These are phyloP conservation scores for Lasius fuliginosus DNA, from an alignment of 2,888 invertebrate genomes.

Conservation along the genomic window DNA sequence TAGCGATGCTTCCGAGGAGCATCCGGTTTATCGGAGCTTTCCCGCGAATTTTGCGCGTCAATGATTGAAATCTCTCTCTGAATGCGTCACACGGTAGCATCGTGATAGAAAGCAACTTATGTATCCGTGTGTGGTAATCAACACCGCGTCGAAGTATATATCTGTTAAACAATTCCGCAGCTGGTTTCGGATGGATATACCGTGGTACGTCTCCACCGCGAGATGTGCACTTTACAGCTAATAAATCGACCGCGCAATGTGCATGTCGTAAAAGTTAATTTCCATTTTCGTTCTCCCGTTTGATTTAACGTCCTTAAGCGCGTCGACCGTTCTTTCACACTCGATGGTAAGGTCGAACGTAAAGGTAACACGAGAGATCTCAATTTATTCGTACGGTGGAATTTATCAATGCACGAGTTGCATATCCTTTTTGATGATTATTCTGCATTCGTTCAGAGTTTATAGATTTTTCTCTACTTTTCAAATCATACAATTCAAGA, in stretches of 20 bases:
- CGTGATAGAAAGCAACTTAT: not conserved
- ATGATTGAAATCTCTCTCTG: constrained; percentile 32
- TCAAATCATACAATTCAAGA: not conserved
- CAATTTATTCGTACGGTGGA: not conserved
- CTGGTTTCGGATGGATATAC: constrained; percentile 7
- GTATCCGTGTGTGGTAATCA: constrained; percentile 27
- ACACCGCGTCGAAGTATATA: constrained; percentile 10
- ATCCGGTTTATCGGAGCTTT: not conserved
- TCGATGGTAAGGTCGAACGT: not conserved
- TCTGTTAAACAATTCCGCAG: constrained; percentile 7
- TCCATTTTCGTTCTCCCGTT: constrained; percentile 1
- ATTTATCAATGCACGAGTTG: not conserved
- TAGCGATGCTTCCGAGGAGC: not conserved
- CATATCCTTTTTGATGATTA: not conserved
- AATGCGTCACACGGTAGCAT: constrained; percentile 18
- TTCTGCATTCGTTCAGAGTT: not conserved
- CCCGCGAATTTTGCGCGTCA: constrained; percentile 26
- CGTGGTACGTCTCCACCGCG: not conserved
- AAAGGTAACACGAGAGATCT: not conserved
- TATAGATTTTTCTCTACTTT: not conserved
- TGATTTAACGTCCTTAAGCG: constrained; percentile 19
- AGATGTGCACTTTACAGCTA: constrained; percentile 38
- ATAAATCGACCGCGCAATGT: constrained; percentile 38
- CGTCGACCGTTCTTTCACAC: not conserved
- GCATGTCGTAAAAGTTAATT: not conserved